Evolutionary conservation across 2,113 vertebrate species (phyloP).

Genomic region (Alligator mississippiensis): DNA sequence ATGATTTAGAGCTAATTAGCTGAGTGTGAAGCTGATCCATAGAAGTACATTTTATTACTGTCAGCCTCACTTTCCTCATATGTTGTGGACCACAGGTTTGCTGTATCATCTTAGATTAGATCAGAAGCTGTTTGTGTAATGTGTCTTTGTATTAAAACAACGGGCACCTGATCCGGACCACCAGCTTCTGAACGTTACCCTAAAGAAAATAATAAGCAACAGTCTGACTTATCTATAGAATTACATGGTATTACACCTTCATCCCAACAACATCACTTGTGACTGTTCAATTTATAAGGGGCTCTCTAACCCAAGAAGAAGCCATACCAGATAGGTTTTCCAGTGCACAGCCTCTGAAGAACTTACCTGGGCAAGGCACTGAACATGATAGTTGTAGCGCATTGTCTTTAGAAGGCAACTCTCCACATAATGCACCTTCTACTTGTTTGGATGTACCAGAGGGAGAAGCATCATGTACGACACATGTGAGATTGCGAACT

Average conservation of each 20-base stretch:
- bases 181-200: not conserved
- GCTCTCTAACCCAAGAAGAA: not conserved
- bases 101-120: not conserved
- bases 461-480: conserved; percentile 83
- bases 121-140: not conserved
- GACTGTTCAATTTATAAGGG: not conserved
- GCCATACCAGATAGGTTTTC: not conserved
- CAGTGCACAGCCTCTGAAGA: not conserved
- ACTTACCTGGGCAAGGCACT: conserved; percentile 92
- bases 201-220: not conserved
- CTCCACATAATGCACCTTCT: conserved; percentile 82
- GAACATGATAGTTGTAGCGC: conserved; percentile 86
- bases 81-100: not conserved
- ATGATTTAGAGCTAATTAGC: conserved; percentile 10
- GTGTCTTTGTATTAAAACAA: not conserved
- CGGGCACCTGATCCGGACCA: not conserved
- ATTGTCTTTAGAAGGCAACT: conserved; percentile 72
- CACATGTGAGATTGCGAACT: conserved; percentile 85
- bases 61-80: not conserved
- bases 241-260: no score
- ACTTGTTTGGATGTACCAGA: conserved; percentile 70
- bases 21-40: not conserved
- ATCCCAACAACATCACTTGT: not conserved
- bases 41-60: conserved; percentile 7
- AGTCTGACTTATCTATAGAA: not conserved